Conservation (phyloP, 2,888 invertebrate species). For the Leucophenga maculata region DNA sequence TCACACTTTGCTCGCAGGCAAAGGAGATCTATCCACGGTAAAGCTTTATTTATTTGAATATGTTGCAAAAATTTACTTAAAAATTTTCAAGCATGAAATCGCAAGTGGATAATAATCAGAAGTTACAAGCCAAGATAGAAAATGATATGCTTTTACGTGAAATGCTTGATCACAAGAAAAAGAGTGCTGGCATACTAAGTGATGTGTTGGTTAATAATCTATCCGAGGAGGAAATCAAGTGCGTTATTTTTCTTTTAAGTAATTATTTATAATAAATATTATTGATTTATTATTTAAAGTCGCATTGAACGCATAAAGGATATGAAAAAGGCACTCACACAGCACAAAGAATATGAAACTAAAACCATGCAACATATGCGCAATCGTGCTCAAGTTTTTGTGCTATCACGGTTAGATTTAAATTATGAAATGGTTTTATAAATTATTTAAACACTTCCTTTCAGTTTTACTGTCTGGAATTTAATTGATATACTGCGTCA, state of each 20-base stretch:
- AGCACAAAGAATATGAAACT: slow-evolving; percentile 47
- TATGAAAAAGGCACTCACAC: slow-evolving; percentile 47
- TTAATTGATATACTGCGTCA: slow-evolving; percentile 64
- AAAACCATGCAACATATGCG: slow-evolving; percentile 51
- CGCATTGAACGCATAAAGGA: slow-evolving; percentile 58
- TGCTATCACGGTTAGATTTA: slow-evolving; percentile 59
- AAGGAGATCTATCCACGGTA: slow-evolving; percentile 69
- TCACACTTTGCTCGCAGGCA: slow-evolving; percentile 66
- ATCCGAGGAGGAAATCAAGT: slow-evolving; percentile 67
- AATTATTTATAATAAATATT: neutral
- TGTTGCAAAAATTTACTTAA: neutral
- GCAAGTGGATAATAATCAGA: slow-evolving; percentile 65
- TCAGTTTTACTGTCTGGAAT: slow-evolving; percentile 64
- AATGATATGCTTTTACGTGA: slow-evolving; percentile 60
- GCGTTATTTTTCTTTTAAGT: slow-evolving; percentile 23
- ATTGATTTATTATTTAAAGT: slow-evolving; percentile 41
- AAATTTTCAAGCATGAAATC: slow-evolving; percentile 60
- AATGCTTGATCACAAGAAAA: slow-evolving; percentile 57
- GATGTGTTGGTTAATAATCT: slow-evolving; percentile 65
- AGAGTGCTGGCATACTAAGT: slow-evolving; percentile 58
- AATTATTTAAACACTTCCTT: neutral
- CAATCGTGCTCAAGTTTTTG: slow-evolving; percentile 59
- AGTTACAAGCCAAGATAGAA: slow-evolving; percentile 60
- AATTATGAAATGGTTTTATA: neutral
- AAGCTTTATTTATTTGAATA: neutral